phyloP scores from a whole-genome alignment of 2,797 vertebrate species.

The Sphenopsis melanotis region DNA sequence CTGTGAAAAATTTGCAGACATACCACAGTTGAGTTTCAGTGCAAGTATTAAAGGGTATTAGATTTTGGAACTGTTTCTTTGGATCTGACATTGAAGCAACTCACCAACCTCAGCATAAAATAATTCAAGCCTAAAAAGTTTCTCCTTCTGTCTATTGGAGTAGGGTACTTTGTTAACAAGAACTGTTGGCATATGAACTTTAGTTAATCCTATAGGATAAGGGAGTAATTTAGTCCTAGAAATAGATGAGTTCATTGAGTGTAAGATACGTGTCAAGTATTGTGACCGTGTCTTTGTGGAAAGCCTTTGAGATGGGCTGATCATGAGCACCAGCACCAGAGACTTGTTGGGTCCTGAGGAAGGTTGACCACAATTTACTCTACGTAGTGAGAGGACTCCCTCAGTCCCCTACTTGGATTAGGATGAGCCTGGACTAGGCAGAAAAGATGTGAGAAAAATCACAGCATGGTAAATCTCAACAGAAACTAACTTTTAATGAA shows the following conservation, averaged over 20 bases:
- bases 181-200: neutral
- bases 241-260: neutral
- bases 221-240: neutral
- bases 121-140: neutral
- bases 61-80: neutral
- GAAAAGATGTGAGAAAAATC: neutral
- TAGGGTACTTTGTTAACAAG: neutral
- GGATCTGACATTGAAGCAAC: neutral
- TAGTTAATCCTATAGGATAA: neutral
- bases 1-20: neutral
- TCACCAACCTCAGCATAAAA: neutral
- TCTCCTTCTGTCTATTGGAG: neutral
- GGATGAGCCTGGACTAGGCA: neutral
- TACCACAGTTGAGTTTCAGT: neutral
- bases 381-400: neutral
- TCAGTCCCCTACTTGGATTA: neutral
- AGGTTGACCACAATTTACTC: neutral
- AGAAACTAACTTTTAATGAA: constrained; percentile 7
- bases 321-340: neutral
- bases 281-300: neutral
- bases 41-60: neutral
- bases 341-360: neutral
- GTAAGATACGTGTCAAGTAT: neutral
- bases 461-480: neutral
- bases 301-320: neutral